A percentile compares a stretch with the other conserved stretches of the same genome.
phyloP scores from a whole-genome alignment of 2,113 vertebrate species.

The Cyprinodon variegatus region DNA sequence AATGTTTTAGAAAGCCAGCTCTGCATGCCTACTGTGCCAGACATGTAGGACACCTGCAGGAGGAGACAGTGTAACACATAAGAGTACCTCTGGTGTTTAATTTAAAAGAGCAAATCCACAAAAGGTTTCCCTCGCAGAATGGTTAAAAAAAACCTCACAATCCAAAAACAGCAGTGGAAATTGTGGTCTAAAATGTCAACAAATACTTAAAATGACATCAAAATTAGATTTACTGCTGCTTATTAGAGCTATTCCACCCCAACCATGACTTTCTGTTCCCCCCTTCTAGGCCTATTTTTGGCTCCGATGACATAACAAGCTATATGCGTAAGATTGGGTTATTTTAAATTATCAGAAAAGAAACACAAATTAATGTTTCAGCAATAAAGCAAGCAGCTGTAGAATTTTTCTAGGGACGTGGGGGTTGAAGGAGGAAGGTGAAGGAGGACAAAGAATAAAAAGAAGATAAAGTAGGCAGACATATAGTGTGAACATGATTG shows the following conservation, averaged over 20 bases:
- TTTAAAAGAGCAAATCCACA: not conserved
- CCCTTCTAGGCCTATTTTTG: slow-evolving; percentile 9
- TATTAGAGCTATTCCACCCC: not conserved
- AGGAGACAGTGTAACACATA: slow-evolving; percentile 35
- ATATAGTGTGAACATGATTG: slow-evolving; percentile 10
- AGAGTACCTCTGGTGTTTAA: slow-evolving; percentile 15
- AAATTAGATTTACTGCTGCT: not conserved
- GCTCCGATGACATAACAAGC: slow-evolving; percentile 34
- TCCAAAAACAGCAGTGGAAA: slow-evolving; percentile 3
- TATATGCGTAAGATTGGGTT: slow-evolving; percentile 1
- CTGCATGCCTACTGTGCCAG: slow-evolving; percentile 9
- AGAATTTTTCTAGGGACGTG: slow-evolving; percentile 1
- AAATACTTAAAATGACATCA: not conserved
- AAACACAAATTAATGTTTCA: slow-evolving; percentile 23
- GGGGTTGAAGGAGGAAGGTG: slow-evolving; percentile 9
- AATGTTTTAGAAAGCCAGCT: slow-evolving; percentile 44
- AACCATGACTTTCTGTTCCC: not conserved
- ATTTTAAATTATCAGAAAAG: slow-evolving; percentile 5
- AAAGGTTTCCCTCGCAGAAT: slow-evolving; percentile 15
- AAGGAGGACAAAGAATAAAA: slow-evolving; percentile 14
- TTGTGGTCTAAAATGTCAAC: slow-evolving; percentile 19
- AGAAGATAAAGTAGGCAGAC: slow-evolving; percentile 16
- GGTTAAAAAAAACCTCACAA: slow-evolving; percentile 4
- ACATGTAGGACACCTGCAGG: slow-evolving; percentile 48
- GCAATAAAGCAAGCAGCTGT: not conserved